Base-by-base conservation (phyloP, 2,888 invertebrate genomes). In the Xestobium rufovillosum region DNA sequence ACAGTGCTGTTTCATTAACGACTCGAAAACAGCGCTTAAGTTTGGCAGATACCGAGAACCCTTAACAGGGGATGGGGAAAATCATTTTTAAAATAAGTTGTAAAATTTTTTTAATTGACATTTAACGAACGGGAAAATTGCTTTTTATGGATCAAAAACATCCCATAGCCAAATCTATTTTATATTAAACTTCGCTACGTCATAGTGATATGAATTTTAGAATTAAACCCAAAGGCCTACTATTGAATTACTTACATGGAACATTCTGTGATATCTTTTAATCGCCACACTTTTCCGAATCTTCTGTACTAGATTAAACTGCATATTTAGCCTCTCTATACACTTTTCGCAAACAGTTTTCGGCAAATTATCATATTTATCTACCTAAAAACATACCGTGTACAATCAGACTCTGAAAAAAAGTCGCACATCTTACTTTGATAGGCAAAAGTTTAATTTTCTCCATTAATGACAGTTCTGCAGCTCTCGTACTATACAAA, bases 391-490 rank as follows among this genome's bases (percentile, higher is more conserved):
- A 30, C 17, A 28, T 17, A 30, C 14, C 43, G 13, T 14, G 25
- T 34, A 25, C 23, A 31, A 17, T 26, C n/a, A 8, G 23, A 19
- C 23, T n/a, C 6, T 19, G 6, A 19, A 8, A 15, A 36, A 12
- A 26, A 12, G n/a, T 10, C 4, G 9, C 16, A 11, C 19, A 38
- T 67, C 74, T 67, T 68, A 87, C 88, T 55, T 80, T 82, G 54
- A 87, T 83, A 41, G 87, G 86, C 42, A 88, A 70, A 63, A 85
- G 80, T 55, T 77, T 78, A 54, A 88, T 83, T 73, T 87, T 86
- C 55, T 83, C 79, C 17, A 84, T 78, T 47, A 88, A 71, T 55
- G 76, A 73, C 59, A 85, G 69, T 55, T 80, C 77, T 59, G 77
- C 74, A 33, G 85, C 87, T 68, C 81, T 82, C 52, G 81, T 80